phyloP scores from a whole-genome alignment of 2,888 invertebrate genomes.

The Catocala fraxini region DNA sequence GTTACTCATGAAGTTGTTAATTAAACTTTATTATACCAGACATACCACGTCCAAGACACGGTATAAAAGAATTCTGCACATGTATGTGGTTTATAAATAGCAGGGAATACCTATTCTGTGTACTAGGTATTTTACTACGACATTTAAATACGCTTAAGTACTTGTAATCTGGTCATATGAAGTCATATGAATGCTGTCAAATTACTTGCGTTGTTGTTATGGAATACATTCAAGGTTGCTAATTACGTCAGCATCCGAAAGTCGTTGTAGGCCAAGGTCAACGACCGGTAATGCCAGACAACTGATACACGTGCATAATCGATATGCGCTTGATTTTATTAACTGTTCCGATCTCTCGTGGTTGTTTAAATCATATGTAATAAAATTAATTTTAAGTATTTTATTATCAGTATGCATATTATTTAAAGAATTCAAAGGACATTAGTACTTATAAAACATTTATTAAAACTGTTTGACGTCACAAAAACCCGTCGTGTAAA shows the following conservation, averaged over 20 bases:
- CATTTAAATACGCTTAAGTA: background rate
- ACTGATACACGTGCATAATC: conserved; percentile 39
- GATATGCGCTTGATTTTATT: conserved; percentile 34
- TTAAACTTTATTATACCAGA: too few relatives aligned
- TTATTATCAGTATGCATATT: background rate
- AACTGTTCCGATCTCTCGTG: conserved; percentile 8
- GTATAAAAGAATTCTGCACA: background rate
- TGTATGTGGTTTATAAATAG: background rate
- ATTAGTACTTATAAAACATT: too few relatives aligned
- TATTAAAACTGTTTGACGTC: too few relatives aligned
- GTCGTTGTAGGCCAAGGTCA: conserved; percentile 70
- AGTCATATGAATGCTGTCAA: conserved; percentile 32
- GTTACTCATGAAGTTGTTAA: background rate
- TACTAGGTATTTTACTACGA: conserved; percentile 3
- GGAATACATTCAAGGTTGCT: conserved; percentile 59
- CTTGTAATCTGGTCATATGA: conserved; percentile 20
- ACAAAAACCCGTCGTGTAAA: too few relatives aligned
- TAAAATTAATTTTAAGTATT: too few relatives aligned
- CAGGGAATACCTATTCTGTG: background rate
- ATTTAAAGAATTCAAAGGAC: background rate
- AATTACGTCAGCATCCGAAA: conserved; percentile 62
- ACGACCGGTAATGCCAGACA: conserved; percentile 51
- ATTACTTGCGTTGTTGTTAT: conserved; percentile 31
- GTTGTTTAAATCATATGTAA: background rate
- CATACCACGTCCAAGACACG: background rate